A percentile compares a stretch with the other conserved stretches of the same genome.
These are phyloP conservation scores for Palythoa grandiflora DNA, from an alignment of 92 coral and sea anemone species.

Conservation along the genomic window DNA sequence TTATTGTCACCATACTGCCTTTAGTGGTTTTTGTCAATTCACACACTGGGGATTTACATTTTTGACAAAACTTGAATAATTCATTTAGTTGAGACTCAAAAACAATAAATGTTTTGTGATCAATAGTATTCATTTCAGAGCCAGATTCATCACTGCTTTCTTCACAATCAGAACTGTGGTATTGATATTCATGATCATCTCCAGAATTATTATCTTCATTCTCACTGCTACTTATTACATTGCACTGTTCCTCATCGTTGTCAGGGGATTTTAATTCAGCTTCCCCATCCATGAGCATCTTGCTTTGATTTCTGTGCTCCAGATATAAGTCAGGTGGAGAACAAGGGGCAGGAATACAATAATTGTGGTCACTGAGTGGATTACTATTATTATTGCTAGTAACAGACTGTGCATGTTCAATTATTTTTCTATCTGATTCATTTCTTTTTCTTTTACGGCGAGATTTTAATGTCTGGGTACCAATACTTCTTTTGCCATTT, in stretches of 20 bases:
- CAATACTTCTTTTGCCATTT: slow-evolving; percentile 41
- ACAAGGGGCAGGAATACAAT: slow-evolving; percentile 46
- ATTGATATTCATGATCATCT: slow-evolving; percentile 36
- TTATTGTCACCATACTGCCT: slow-evolving; percentile 50
- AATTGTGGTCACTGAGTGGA: slow-evolving; percentile 40
- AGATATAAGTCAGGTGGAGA: slow-evolving; percentile 35
- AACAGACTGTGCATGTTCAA: slow-evolving; percentile 51
- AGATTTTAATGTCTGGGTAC: slow-evolving; percentile 46
- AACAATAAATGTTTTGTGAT: slow-evolving; percentile 45
- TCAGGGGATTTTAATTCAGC: slow-evolving; percentile 11
- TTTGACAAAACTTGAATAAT: slow-evolving; percentile 43
- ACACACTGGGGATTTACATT: slow-evolving; percentile 49
- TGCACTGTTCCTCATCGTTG: slow-evolving; percentile 30
- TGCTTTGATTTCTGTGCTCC: slow-evolving; percentile 21
- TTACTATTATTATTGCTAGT: slow-evolving; percentile 11
- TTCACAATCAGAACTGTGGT: slow-evolving; percentile 36
- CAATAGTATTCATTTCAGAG: slow-evolving; percentile 8
- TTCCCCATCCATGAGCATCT: slow-evolving; percentile 24
- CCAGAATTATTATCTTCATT: slow-evolving; percentile 14
- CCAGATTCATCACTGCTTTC: slow-evolving; percentile 54
- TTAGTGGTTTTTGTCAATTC: slow-evolving; percentile 39
- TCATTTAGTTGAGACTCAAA: slow-evolving; percentile 42
- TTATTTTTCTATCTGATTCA: slow-evolving; percentile 46
- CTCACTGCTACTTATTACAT: slow-evolving; percentile 10
- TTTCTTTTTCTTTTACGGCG: slow-evolving; percentile 47